phyloP scores from a whole-genome alignment of 2,888 invertebrate genomes.

The Dasypogon diadema region DNA sequence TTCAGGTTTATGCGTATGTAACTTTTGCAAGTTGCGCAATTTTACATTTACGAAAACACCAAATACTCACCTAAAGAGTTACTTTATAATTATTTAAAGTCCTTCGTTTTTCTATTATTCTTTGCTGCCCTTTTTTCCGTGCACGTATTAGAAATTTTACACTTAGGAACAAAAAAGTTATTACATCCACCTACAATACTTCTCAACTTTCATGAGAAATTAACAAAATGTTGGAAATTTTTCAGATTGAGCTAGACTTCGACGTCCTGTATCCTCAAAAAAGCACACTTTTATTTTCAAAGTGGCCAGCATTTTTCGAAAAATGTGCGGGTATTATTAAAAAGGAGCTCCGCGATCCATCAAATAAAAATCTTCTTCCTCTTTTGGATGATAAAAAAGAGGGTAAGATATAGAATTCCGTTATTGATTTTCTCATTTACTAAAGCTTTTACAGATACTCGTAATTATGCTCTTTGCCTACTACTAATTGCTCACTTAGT shows the following conservation, averaged over 20 bases:
- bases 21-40: no score
- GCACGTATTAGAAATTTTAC: no score
- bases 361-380: background rate
- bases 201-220: background rate
- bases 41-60: no score
- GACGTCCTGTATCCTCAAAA: background rate
- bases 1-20: no score
- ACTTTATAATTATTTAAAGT: no score
- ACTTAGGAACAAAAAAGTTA: no score
- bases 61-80: no score
- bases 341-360: background rate
- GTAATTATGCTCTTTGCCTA: background rate
- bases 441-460: background rate
- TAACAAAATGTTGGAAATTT: background rate
- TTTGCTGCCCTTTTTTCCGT: no score
- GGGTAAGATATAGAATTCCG: background rate
- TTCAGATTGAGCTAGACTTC: conserved; percentile 27
- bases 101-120: no score
- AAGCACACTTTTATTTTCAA: conserved; percentile 1
- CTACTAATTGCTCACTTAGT: background rate
- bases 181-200: no score
- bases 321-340: no score
- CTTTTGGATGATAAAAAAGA: background rate
- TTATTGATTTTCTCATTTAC: background rate
- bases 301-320: no score